Base-by-base conservation (phyloP, 2,888 invertebrate genomes). In the Epinotia brunnichana region DNA sequence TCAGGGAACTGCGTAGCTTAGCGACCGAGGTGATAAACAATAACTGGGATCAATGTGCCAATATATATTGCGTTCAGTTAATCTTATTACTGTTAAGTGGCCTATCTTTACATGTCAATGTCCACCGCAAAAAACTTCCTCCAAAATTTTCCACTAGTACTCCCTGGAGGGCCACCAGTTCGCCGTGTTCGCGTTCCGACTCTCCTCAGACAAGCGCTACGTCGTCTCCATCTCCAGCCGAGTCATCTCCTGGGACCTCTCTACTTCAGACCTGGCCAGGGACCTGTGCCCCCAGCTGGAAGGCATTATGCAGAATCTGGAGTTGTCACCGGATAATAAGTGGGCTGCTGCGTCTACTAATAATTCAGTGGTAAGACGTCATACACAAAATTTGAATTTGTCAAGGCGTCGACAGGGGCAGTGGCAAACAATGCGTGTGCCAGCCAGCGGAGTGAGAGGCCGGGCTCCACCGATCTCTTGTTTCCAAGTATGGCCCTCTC, bases 121-220 rank as follows among this genome's bases (percentile, higher is more conserved):
- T 35, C 35, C 35, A 35, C 35, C 35, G 9, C 9, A 35, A 35
- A 35, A 1, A 35, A 35, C 2, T 9, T 35, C 35, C 35, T 29
- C 35, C 35, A 35, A 9, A 9, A 35, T 9, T 35, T 35, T 9
- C 9, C 9, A 9, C 7, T 88, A 97, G 96, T 99, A 98, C 85
- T 99, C 99, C 0, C 90, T 99, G 59, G 99, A 99, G 92, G 99
- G 99, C 0, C 99, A 99, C 88, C 98, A 98, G 84, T 99, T 99
- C 85, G 99, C 99, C 0, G 98, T 99, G 0, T 99, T 99, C 87
- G 98, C 97, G 1, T 97, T 98, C 85, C 96, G 97, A 13, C 87
- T 99, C 35, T 98, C 98, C 9, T 96, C 97, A 0, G 98, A 99
- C 89, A 96, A 96, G 81, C 96, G 98, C 35, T 98, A 98, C 88